Base-by-base conservation (phyloP, 2,888 invertebrate genomes). In the Doris montereyensis region DNA sequence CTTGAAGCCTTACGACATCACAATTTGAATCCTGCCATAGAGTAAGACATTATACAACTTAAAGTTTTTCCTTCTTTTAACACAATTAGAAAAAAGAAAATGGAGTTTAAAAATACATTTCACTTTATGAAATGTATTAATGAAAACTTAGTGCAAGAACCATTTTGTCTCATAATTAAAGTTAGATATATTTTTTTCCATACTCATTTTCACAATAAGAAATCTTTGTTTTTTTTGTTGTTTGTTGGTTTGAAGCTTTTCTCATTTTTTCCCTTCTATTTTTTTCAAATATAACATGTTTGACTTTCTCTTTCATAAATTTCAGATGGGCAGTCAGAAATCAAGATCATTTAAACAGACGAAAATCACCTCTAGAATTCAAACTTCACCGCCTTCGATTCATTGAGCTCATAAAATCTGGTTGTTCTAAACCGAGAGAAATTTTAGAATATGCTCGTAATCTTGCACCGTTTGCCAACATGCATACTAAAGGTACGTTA, bases 391-490 rank as follows among this genome's bases (percentile, higher is more conserved):
- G 95, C 84, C 92, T 96, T 86, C 94, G 95, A 84, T 97, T 96
- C 90, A 94, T 97, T 88, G 94, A 95, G 88, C 91, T 95, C 75
- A 92, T 96, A 24, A 93, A 93, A 84, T 92, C 93, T 89, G 95
- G 95, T 1, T 92, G 93, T 30, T 90, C 92, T 52, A 94, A 94
- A 86, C 97, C 97, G 88, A 93, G 93, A 52, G 96, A 97, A 86
- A 97, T 97, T 13, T 95, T 98, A 81, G 92, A 93, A 85, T 98
- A 98, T 92, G 97, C 97, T 5, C 84, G 86, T 82, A 94, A 96
- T 93, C 96, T 98, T 91, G 95, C 95, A 32, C 95, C 94, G 87
- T 96, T 96, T 91, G 95, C 95, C 8, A 92, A 93, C 80, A 94
- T 94, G 83, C 95, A 96, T 90, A 95, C 95, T 87, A 95, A 95